Base-by-base conservation (phyloP, 1,140 invertebrate genomes). In the Aphidius gifuensis region DNA sequence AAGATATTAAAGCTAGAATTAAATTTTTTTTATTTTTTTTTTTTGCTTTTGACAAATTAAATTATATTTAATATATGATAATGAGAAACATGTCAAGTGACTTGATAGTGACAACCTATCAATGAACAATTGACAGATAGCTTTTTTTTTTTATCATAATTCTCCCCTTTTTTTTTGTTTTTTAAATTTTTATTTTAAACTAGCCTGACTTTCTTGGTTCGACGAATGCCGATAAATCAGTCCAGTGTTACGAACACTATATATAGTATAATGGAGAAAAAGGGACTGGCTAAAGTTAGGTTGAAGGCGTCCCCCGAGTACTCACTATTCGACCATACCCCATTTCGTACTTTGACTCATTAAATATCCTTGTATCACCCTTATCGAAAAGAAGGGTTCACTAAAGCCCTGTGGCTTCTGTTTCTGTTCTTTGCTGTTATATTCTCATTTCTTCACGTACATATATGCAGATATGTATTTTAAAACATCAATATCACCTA, bases 221-320 rank as follows among this genome's bases (percentile, higher is more conserved):
- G 73, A 76, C 68, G 69, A 80, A 77, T 76, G 70, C 71, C 76
- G 74, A 80, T 79, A 80, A 78, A 80, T 80, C 78, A 80, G 71
- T 60, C 39, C 66, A 64, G 65, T 68, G 66, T 74, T 71, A 71
- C 65, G 66, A 64, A 42, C 56, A 57, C 40, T 58, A 53, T 16
- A 16, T 16, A 16, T 16, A 16, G 16, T 16, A 16, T 11, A 42
- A 38, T 60, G 65, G 39, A 40, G 66, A 65, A 5, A 65, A 64
- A 49, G 54, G 48, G 39, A 48, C 46, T 55, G 32, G 23, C 39
- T 55, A 11, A 16, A 40, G 40, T 51, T 48, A 58, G 61, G 51
- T 60, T 46, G 60, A 66, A 64, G 67, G 42, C 56, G 63, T 74
- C 71, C 71, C 72, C 60, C 51, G 72, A 69, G 72, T 70, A 65